These are phyloP conservation scores for Todus mexicanus DNA, from an alignment of 2,797 vertebrate genomes.

Conservation along the genomic window DNA sequence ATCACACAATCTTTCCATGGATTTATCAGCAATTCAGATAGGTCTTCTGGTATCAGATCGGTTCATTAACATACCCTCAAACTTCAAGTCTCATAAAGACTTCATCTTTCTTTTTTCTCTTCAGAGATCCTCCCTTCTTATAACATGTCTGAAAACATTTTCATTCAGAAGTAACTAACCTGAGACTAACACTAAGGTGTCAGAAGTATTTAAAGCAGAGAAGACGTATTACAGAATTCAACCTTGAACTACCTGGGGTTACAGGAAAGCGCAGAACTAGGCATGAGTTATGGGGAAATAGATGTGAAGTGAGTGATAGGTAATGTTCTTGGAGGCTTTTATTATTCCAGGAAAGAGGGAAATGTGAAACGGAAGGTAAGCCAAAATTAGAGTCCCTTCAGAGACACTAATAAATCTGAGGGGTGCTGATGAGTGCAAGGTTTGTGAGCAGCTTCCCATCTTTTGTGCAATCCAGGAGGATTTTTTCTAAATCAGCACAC, in stretches of 20 bases:
- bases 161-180: background rate
- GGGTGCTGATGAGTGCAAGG: background rate
- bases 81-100: background rate
- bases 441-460: background rate
- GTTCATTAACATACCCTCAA: background rate
- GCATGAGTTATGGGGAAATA: background rate
- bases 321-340: conserved; percentile 11
- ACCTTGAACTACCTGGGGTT: conserved; percentile 9
- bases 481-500: background rate
- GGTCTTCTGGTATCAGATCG: background rate
- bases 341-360: conserved; percentile 13
- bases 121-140: background rate
- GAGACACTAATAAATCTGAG: conserved; percentile 11
- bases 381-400: conserved; percentile 6
- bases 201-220: background rate
- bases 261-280: background rate
- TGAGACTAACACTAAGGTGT: background rate
- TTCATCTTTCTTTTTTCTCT: background rate
- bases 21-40: background rate
- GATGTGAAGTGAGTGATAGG: background rate
- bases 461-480: background rate
- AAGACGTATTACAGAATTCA: background rate
- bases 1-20: background rate
- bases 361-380: background rate
- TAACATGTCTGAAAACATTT: background rate